phyloP scores from a whole-genome alignment of 2,888 invertebrate species.

The Mythimna vitellina region DNA sequence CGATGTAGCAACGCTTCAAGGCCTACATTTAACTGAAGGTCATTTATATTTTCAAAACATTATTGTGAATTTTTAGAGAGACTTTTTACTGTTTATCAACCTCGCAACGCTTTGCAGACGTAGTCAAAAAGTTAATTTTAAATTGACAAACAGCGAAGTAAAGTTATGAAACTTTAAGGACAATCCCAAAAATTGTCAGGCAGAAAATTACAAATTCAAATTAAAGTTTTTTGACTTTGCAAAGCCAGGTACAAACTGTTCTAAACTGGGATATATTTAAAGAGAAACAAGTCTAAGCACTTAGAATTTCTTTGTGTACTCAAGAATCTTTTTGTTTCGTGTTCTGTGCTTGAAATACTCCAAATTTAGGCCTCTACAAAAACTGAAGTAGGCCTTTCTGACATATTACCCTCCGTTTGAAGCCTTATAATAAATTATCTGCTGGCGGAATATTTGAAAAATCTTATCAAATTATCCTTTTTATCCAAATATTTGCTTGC shows the following conservation, averaged over 20 bases:
- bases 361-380: background rate
- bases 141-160: conserved; percentile 10
- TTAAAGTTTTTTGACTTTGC: conserved; percentile 1
- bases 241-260: background rate
- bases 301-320: conserved; percentile 10
- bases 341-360: conserved; percentile 3
- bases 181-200: conserved; percentile 12
- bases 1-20: too few species aligned
- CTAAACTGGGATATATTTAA: background rate
- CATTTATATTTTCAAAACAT: background rate
- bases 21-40: too few species aligned
- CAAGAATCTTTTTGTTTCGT: conserved; percentile 1
- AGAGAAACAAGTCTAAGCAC: background rate
- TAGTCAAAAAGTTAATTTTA: conserved; percentile 8
- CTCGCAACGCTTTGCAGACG: background rate
- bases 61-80: conserved; percentile 1
- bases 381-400: background rate
- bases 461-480: background rate
- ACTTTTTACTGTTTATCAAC: background rate
- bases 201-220: conserved; percentile 9
- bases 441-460: background rate
- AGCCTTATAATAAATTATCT: background rate
- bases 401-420: background rate
- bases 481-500: background rate
- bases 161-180: conserved; percentile 17